Conservation (phyloP, 2,113 vertebrate genomes). For the Entomyzon cyanotis region DNA sequence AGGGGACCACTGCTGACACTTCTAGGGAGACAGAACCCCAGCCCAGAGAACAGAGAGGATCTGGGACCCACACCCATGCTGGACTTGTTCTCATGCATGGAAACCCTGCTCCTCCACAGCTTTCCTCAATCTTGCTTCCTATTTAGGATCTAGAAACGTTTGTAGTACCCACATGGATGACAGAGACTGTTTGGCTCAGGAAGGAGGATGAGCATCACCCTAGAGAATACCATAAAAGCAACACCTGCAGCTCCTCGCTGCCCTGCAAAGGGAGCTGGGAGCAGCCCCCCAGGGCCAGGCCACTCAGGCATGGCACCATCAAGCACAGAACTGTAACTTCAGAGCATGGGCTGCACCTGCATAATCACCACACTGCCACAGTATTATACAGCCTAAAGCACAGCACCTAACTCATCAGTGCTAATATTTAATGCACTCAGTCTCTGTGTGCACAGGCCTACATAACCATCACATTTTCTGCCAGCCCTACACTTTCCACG, state of each 20-base stretch:
- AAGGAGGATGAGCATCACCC: not conserved
- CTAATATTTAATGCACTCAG: not conserved
- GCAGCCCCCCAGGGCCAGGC: not conserved
- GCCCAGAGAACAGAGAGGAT: not conserved
- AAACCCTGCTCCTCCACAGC: not conserved
- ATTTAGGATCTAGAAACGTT: not conserved
- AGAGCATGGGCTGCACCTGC: not conserved
- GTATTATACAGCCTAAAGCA: not conserved
- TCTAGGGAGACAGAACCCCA: not conserved
- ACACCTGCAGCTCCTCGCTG: accelerated
- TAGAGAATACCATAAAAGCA: not conserved
- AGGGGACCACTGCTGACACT: not conserved
- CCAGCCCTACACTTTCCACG: not conserved
- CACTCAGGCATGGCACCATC: not conserved
- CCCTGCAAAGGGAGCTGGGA: not conserved
- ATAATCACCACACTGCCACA: no score
- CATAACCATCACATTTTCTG: not conserved
- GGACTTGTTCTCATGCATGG: not conserved
- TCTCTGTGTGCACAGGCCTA: not conserved
- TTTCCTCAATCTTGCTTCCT: not conserved
- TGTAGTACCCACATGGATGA: not conserved
- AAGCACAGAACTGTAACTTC: not conserved
- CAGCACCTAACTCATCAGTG: not conserved
- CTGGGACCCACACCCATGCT: not conserved
- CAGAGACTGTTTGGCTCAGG: not conserved